Evolutionary conservation across 2,888 invertebrate genomes (phyloP).

Genomic region (Doris montereyensis): DNA sequence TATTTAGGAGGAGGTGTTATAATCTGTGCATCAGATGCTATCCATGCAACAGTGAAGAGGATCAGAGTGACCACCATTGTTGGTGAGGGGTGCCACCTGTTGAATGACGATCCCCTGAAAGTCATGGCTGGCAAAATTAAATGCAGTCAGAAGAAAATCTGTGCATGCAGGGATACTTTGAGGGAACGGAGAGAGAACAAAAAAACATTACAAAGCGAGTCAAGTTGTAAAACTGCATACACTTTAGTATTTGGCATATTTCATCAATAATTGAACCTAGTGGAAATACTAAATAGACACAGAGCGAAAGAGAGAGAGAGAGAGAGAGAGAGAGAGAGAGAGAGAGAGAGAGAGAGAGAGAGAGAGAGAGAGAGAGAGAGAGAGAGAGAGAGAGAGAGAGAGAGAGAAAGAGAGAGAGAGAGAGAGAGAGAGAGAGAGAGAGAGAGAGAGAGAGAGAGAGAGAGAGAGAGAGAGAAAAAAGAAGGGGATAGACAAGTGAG

Average conservation of each 20-base stretch:
- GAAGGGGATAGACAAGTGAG: background rate
- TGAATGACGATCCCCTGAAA: no score
- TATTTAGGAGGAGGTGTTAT: slow-evolving; percentile 58
- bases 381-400: slow-evolving; percentile 7
- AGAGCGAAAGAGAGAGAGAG: slow-evolving; percentile 7
- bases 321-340: slow-evolving; percentile 6
- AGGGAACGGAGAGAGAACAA: background rate
- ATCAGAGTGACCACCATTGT: no score
- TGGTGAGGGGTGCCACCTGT: no score
- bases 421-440: slow-evolving; percentile 2
- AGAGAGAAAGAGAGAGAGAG: slow-evolving; percentile 12
- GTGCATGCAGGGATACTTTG: background rate
- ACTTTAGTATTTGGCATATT: background rate
- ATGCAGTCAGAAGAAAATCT: no score
- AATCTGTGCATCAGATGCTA: background rate
- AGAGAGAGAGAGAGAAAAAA: slow-evolving; percentile 2
- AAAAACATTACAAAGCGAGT: background rate
- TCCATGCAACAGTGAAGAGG: no score
- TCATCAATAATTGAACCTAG: background rate
- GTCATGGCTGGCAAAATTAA: no score
- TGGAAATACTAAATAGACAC: background rate
- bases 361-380: slow-evolving; percentile 16
- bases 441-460: background rate
- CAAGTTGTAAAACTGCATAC: background rate
- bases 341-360: slow-evolving; percentile 26